Conservation (phyloP, 92 coral and sea anemone species). For the Metridium senile region DNA sequence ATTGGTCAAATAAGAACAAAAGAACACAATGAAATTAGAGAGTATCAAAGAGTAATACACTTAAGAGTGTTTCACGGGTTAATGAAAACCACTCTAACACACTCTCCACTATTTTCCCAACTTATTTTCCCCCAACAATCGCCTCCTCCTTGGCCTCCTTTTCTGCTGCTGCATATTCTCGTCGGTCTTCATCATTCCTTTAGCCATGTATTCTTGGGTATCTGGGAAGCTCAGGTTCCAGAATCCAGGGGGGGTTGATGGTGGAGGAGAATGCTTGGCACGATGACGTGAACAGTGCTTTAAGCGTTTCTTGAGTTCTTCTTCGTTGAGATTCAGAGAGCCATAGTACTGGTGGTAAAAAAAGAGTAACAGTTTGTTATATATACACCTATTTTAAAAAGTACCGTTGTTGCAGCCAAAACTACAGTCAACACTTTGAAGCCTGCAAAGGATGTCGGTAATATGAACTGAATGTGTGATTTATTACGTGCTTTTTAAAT, state of each 20-base stretch:
- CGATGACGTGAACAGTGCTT: constrained; percentile 94
- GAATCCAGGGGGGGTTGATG: constrained; percentile 94
- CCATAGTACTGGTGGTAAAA: constrained; percentile 71
- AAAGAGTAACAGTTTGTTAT: neutral
- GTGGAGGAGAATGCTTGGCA: constrained; percentile 94
- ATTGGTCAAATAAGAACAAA: too few relatives aligned
- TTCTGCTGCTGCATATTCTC: constrained; percentile 51
- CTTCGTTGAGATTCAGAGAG: constrained; percentile 72
- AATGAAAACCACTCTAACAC: too few relatives aligned
- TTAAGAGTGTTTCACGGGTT: too few relatives aligned
- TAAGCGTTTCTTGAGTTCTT: constrained; percentile 75
- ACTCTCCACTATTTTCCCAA: too few relatives aligned
- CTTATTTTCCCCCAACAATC: neutral
- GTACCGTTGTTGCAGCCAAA: too few relatives aligned
- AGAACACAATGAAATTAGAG: too few relatives aligned
- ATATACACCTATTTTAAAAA: too few relatives aligned
- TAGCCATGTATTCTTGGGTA: constrained; percentile 86
- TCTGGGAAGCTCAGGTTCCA: constrained; percentile 90
- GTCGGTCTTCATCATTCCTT: constrained; percentile 75
- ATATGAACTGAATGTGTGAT: too few relatives aligned
- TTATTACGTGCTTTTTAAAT: too few relatives aligned
- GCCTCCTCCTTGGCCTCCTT: constrained; percentile 6
- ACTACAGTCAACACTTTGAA: too few relatives aligned
- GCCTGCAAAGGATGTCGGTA: too few relatives aligned
- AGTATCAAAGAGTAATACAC: too few relatives aligned